These are phyloP conservation scores for Blastomussa wellsi DNA, from an alignment of 92 coral and sea anemone genomes.

Conservation along the genomic window DNA sequence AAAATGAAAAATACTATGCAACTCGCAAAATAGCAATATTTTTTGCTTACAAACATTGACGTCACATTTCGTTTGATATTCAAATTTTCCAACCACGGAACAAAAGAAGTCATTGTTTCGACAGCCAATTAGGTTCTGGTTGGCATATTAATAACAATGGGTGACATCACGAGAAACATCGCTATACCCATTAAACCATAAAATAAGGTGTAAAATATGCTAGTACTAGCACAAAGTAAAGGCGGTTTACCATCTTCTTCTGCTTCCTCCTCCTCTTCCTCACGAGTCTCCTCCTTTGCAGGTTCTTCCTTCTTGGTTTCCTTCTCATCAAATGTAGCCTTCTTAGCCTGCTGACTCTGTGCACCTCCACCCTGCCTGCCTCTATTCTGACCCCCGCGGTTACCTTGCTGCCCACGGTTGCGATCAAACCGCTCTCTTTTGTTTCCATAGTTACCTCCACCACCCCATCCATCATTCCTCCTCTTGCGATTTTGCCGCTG, in stretches of 20 bases:
- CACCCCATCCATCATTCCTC: slow-evolving; percentile 50
- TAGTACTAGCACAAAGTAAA: background rate
- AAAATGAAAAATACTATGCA: too few species aligned
- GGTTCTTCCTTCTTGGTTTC: slow-evolving; percentile 22
- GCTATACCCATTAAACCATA: too few species aligned
- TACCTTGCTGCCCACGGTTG: slow-evolving; percentile 51
- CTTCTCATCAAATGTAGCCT: slow-evolving; percentile 16
- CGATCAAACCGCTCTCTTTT: slow-evolving; percentile 35
- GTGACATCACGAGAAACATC: too few species aligned
- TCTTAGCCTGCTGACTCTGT: slow-evolving; percentile 43
- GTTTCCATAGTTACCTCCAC: slow-evolving; percentile 45
- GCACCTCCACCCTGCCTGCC: slow-evolving; percentile 23
- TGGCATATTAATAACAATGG: too few species aligned
- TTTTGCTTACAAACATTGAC: too few species aligned
- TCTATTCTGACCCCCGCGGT: slow-evolving; percentile 38
- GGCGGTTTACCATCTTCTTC: slow-evolving; percentile 31
- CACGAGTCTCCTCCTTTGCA: slow-evolving; percentile 11
- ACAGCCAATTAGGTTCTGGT: too few species aligned
- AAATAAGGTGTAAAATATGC: background rate
- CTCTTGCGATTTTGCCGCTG: slow-evolving; percentile 70
- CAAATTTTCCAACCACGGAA: too few species aligned
- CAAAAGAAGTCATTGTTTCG: too few species aligned
- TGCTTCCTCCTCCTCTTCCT: slow-evolving; percentile 17
- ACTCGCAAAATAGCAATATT: too few species aligned
- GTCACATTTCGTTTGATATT: too few species aligned